phyloP scores from a whole-genome alignment of 2,113 vertebrate species.

The Narcine bancroftii region DNA sequence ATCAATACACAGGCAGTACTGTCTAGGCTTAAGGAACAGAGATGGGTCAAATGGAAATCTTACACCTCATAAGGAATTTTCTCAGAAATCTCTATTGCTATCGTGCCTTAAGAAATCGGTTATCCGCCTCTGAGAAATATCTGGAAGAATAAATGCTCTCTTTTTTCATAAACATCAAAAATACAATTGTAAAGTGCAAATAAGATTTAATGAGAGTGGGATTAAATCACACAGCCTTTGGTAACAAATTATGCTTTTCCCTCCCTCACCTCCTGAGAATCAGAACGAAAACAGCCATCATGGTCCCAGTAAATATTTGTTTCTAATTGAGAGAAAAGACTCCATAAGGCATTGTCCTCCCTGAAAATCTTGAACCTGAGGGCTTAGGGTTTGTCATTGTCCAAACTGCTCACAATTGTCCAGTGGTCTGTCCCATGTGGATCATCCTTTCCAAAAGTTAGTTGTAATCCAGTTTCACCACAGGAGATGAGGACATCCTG shows the following conservation, averaged over 20 bases:
- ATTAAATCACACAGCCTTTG: conserved; percentile 23
- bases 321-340: background rate
- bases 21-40: background rate
- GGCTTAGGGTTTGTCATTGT: no score
- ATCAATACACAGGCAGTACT: background rate
- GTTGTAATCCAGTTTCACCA: no score
- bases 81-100: background rate
- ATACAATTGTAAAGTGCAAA: conserved; percentile 30
- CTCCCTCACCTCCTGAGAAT: conserved; percentile 7
- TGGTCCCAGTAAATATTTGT: background rate
- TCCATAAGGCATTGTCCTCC: background rate
- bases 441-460: no score
- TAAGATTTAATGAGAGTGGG: conserved; percentile 2
- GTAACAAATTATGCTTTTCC: conserved; percentile 9
- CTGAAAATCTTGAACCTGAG: background rate
- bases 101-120: background rate
- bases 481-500: no score
- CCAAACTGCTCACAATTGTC: no score
- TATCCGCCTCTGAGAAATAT: background rate
- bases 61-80: background rate
- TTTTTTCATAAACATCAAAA: background rate
- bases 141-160: background rate
- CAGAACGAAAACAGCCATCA: background rate
- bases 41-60: background rate
- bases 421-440: no score